These are phyloP conservation scores for Rambutsinella grinnellia DNA, from an alignment of 2,888 invertebrate species.

Conservation along the genomic window DNA sequence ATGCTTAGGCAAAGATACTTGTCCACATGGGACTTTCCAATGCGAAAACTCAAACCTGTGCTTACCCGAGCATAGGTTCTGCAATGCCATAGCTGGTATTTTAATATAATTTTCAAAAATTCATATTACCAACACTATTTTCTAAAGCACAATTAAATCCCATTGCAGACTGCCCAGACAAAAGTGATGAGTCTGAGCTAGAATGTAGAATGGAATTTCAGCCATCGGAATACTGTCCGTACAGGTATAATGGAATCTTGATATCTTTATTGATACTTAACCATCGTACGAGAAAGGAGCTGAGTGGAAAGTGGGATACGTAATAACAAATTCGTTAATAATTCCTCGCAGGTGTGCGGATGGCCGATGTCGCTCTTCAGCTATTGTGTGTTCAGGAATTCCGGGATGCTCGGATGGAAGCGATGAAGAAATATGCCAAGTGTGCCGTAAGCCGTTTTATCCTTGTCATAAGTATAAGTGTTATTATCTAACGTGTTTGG, in stretches of 20 bases:
- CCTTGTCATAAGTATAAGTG: background rate
- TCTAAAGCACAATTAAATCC: no score
- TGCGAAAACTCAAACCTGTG: conserved; percentile 64
- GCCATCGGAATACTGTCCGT: conserved; percentile 78
- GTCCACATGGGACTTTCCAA: conserved; percentile 65
- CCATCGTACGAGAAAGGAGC: background rate
- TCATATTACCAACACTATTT: no score
- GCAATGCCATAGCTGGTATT: conserved; percentile 85
- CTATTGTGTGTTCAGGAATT: conserved; percentile 89
- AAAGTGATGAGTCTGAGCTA: conserved; percentile 82
- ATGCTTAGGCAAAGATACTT: conserved; percentile 60
- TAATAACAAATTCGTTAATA: background rate
- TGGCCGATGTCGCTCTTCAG: conserved; percentile 84
- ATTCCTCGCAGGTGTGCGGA: conserved; percentile 82
- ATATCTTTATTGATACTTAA: background rate
- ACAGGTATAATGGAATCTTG: conserved; percentile 70
- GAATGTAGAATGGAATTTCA: conserved; percentile 76
- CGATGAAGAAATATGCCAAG: conserved; percentile 83
- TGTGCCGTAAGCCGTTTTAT: conserved; percentile 85
- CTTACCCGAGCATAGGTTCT: conserved; percentile 83
- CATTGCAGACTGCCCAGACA: conserved; percentile 73
- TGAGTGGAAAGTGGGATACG: background rate
- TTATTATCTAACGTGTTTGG: background rate
- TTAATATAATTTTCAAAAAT: background rate
- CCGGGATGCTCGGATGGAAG: conserved; percentile 94